A percentile compares a stretch with the other conserved stretches of the same genome.
These are phyloP conservation scores for Serripes groenlandicus DNA, from an alignment of 2,888 invertebrate species.

Conservation along the genomic window DNA sequence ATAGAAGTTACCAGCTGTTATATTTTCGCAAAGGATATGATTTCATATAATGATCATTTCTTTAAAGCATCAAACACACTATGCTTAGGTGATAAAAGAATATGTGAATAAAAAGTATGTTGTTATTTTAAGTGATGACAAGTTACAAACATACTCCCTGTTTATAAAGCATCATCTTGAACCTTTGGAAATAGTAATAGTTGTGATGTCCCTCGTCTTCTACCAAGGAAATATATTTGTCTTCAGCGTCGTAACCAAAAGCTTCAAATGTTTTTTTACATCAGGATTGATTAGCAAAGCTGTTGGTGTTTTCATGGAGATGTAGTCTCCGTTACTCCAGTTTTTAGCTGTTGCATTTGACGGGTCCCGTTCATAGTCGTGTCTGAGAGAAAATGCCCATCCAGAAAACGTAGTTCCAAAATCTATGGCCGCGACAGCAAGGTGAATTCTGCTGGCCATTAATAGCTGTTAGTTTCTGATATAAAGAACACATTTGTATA, in stretches of 20 bases:
- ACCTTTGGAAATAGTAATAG: constrained; percentile 21
- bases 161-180: constrained; percentile 39
- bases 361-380: constrained; percentile 32
- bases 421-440: background rate
- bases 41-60: no score
- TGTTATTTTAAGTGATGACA: no score
- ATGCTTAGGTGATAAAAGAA: no score
- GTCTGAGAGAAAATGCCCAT: constrained; percentile 27
- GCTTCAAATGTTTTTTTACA: constrained; percentile 4
- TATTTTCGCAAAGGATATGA: no score
- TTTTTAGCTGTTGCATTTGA: constrained; percentile 11
- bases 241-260: constrained; percentile 28
- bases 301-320: constrained; percentile 32
- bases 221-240: constrained; percentile 8
- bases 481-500: no score
- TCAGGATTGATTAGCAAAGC: constrained; percentile 21
- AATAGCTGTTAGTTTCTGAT: no score
- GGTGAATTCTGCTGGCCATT: background rate
- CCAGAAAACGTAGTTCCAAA: constrained; percentile 37
- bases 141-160: background rate
- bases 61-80: no score
- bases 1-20: no score
- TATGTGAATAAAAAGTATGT: no score
- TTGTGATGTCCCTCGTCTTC: constrained; percentile 3
- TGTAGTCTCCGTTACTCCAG: constrained; percentile 16